Evolutionary conservation across 2,797 vertebrate genomes (phyloP).

Genomic region (Coregonus sp.): DNA sequence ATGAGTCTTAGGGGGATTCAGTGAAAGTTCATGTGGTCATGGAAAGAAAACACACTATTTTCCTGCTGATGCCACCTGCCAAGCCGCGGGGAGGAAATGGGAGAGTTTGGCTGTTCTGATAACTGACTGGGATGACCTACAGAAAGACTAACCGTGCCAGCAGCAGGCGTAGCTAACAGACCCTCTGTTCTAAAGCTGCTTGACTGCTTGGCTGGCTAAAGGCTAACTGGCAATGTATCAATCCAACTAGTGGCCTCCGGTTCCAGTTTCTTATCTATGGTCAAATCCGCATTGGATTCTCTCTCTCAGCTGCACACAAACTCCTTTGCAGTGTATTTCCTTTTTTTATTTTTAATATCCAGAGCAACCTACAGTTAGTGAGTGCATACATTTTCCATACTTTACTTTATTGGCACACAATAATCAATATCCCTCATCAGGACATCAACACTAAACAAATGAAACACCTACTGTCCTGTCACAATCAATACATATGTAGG

Average conservation of each 20-base stretch:
- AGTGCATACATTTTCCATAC: too few relatives aligned
- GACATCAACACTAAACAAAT: neutral
- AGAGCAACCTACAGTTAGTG: too few relatives aligned
- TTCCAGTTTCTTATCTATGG: conserved; percentile 3
- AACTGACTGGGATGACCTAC: conserved; percentile 55
- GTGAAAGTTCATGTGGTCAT: conserved; percentile 54
- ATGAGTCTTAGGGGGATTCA: neutral
- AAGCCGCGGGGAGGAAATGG: conserved; percentile 66
- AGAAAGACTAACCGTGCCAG: conserved; percentile 26
- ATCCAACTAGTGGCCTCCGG: neutral
- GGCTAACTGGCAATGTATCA: conserved; percentile 1
- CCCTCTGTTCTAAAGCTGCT: conserved; percentile 8
- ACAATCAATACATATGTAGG: neutral
- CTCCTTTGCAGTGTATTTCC: neutral
- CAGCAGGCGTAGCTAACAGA: conserved; percentile 1
- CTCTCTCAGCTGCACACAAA: neutral
- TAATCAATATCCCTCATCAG: neutral
- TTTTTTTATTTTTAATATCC: too few relatives aligned
- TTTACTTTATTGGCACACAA: too few relatives aligned
- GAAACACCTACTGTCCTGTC: neutral
- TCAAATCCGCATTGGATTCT: neutral
- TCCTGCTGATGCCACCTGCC: conserved; percentile 66
- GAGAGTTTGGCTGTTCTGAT: conserved; percentile 46
- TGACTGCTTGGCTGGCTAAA: neutral
- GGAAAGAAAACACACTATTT: conserved; percentile 60